These are phyloP conservation scores for Poecilia picta DNA, from an alignment of 2,797 vertebrate species.

Conservation along the genomic window DNA sequence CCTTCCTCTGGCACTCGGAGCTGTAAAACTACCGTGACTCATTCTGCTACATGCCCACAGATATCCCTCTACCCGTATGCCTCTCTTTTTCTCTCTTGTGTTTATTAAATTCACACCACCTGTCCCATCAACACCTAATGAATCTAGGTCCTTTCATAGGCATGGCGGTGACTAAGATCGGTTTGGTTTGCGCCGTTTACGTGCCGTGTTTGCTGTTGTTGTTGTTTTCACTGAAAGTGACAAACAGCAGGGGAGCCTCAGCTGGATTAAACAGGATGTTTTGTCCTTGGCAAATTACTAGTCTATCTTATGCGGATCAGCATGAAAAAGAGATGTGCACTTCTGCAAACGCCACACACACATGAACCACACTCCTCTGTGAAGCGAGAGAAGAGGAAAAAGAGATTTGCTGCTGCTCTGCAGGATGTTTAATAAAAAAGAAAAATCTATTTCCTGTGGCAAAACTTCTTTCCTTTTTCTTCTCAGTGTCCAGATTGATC, in stretches of 20 bases:
- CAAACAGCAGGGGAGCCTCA: constrained; percentile 51
- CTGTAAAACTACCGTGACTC: constrained; percentile 62
- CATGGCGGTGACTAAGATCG: constrained; percentile 48
- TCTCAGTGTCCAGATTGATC: constrained; percentile 32
- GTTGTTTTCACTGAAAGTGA: constrained; percentile 35
- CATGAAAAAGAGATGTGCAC: neutral
- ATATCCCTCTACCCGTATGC: constrained; percentile 7
- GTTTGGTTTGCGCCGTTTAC: constrained; percentile 17
- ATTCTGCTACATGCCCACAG: constrained; percentile 50
- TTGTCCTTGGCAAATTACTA: constrained; percentile 14
- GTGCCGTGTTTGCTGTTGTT: constrained; percentile 20
- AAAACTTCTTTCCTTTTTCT: constrained; percentile 31
- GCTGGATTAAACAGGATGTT: constrained; percentile 31
- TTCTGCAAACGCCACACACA: neutral
- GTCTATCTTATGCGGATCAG: constrained; percentile 10
- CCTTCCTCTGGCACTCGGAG: constrained; percentile 55
- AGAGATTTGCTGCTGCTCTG: constrained; percentile 9
- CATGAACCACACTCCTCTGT: neutral
- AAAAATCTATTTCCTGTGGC: constrained; percentile 39
- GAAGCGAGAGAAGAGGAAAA: neutral
- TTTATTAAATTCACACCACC: constrained; percentile 63
- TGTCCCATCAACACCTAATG: constrained; percentile 50
- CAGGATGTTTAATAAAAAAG: constrained; percentile 3
- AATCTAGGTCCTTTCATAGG: constrained; percentile 36
- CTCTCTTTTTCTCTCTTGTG: constrained; percentile 13